Evolutionary conservation across 2,797 vertebrate species (phyloP), one percentile per base, ranked within the genome.

Genomic region (Oreortyx pictus): DNA sequence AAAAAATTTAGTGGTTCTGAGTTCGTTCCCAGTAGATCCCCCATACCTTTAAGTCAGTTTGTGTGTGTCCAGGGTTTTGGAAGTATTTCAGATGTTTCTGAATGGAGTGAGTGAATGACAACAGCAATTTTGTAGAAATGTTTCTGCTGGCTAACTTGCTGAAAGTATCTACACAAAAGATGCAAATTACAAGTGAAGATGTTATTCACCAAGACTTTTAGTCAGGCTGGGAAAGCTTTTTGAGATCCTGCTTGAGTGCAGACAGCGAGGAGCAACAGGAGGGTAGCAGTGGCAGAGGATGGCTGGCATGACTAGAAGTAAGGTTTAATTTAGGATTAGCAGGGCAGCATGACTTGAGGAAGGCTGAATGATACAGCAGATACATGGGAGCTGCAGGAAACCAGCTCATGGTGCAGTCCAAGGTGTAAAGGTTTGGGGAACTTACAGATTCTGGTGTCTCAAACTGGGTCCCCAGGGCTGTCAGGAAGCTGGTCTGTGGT

Each of bases 241-340:
- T 4, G 6, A 27, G 24, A 19, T 57, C 33, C 54, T 81, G 49
- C 73, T 41, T 6, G 24, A 24, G 52, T 49, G 31, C 14, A 4
- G 56, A 14, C 0, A 0, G 49, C 1, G 14, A 2, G 18, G 23
- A 66, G 20, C 29, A 44, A 46, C 41, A n/a, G 24, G 3, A 82
- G 43, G 50, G 22, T 7, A 29, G 31, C 8, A 7, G 6, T 5
- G 15, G 50, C 27, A 37, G 14, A 33, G 33, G 37, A 31, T 52
- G 41, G 66, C 64, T 43, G 18, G 47, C 61, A 4, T 29, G 49
- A 23, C 29, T 25, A 6, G 39, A 71, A 25, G 62, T 35, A 43
- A 35, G 14, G 0, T 16, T 47, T 8, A n/a, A 2, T 8, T 41
- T 22, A 17, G 22, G 37, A 20, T 71, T 57, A 78, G 62, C 60